Base-by-base conservation (phyloP, 53 echinoderm and acorn worm species). In the Hippasteria phrygiana region DNA sequence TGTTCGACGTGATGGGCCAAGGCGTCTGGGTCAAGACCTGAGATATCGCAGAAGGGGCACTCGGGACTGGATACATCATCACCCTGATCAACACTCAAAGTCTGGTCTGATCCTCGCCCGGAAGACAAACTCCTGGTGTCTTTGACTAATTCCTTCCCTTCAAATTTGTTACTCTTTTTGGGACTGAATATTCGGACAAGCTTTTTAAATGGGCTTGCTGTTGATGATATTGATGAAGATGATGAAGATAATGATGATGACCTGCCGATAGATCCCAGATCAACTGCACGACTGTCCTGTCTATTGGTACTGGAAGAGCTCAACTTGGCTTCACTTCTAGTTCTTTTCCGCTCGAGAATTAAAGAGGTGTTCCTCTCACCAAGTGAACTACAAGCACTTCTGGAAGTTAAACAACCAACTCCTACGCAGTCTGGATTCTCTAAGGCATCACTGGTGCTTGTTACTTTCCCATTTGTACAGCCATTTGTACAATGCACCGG, bases 11-110 rank as follows among this genome's bases (percentile, higher is more conserved):
- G 90, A 22, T 55, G 55, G 39, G 40, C 62, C 73, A 90, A 82
- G 1, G 16, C 62, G 28, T 90, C 73, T 45, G 59, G 24, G 40
- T 73, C 74, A 13, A 90, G 59, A 45, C 74, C 90, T 34, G 54
- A 18, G 59, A 74, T 45, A 20, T 73, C 56, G 73, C 90, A 90
- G 47, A 82, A 90, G 20, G 90, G 90, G 37, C 82, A 90, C 36
- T 90, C 90, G 8, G 90, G 90, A 22, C 56, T 71, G 2, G 85
- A 85, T n/a, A 65, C 5, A n/a, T 63, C 36, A 53, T 41, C 79
- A 48, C 38, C 41, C 10, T 74, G 70, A 70, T 54, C 72, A 13
- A 43, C 39, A 47, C 10, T 77, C 54, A 56, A 73, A 0, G 29
- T 87, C 73, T 38, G 54, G 62, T 62, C 73, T 71, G 33, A n/a